Percentiles rank a stretch among this genome's conserved stretches.
phyloP scores from a whole-genome alignment of 2,888 invertebrate genomes.

The Lottia gigantea region DNA sequence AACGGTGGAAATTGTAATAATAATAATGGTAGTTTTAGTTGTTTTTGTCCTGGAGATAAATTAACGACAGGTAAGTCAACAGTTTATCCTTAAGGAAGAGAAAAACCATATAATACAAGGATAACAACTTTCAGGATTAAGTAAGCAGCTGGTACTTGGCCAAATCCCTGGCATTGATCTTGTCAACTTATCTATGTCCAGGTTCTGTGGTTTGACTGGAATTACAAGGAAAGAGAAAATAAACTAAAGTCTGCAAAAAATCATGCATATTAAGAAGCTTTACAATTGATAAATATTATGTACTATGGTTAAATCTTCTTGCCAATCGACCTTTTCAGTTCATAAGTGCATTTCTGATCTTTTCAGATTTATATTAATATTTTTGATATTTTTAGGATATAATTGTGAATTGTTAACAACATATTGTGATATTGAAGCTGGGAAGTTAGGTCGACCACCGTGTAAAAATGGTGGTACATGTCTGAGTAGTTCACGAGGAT shows the following conservation, averaged over 20 bases:
- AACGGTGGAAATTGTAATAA: slow-evolving; percentile 45
- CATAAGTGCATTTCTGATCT: neutral
- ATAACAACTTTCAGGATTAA: no score
- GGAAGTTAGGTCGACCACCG: slow-evolving; percentile 34
- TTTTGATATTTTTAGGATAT: slow-evolving; percentile 34
- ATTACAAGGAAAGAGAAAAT: no score
- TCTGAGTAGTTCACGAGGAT: slow-evolving; percentile 70
- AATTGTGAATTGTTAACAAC: slow-evolving; percentile 49
- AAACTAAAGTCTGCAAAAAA: no score
- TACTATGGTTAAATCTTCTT: neutral
- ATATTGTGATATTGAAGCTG: slow-evolving; percentile 44
- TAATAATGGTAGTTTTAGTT: slow-evolving; percentile 35
- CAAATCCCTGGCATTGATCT: no score
- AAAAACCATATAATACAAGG: no score
- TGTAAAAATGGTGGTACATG: slow-evolving; percentile 60
- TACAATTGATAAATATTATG: no score
- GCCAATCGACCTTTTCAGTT: neutral
- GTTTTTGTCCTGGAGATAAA: slow-evolving; percentile 31
- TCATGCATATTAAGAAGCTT: no score
- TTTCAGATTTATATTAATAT: neutral
- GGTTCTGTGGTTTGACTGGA: no score
- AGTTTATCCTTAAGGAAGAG: no score
- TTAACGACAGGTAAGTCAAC: no score
- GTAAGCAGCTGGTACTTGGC: no score
- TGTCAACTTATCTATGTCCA: no score